Conservation (phyloP, 2,888 invertebrate species). For the Nomada ruficornis region DNA sequence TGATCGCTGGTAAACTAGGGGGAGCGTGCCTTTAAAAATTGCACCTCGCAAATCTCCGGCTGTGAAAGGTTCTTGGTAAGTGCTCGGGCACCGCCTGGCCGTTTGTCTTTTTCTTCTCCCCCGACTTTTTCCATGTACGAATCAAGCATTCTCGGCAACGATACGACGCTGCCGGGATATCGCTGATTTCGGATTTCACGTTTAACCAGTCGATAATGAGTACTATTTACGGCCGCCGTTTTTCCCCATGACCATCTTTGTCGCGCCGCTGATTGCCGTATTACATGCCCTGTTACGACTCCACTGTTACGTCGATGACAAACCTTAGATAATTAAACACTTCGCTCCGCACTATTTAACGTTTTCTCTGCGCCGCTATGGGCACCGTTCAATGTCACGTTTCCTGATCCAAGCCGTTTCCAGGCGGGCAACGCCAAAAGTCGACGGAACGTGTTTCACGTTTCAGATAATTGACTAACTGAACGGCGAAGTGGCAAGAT, state of each 20-base stretch:
- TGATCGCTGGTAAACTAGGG: neutral
- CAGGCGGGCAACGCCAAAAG: neutral
- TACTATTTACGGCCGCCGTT: slow-evolving; percentile 43
- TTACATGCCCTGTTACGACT: slow-evolving; percentile 43
- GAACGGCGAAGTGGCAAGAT: neutral
- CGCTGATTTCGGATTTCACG: slow-evolving; percentile 48
- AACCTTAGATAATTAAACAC: slow-evolving; percentile 44
- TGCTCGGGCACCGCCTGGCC: neutral
- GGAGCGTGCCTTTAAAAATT: slow-evolving; percentile 33
- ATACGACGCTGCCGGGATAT: slow-evolving; percentile 17
- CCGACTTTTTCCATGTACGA: neutral
- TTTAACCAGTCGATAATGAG: slow-evolving; percentile 55
- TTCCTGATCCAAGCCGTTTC: slow-evolving; percentile 22
- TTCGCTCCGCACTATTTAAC: neutral
- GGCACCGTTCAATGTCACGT: slow-evolving; percentile 44
- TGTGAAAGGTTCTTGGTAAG: neutral
- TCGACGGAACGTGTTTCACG: slow-evolving; percentile 27
- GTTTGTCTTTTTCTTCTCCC: neutral
- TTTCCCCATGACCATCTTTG: slow-evolving; percentile 41
- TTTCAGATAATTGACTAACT: slow-evolving; percentile 15
- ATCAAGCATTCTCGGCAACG: slow-evolving; percentile 19
- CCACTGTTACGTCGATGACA: slow-evolving; percentile 38
- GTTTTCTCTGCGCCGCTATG: neutral
- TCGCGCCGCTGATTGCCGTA: slow-evolving; percentile 15
- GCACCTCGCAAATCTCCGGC: slow-evolving; percentile 12